Conservation (phyloP, 2,888 invertebrate species). For the Chrysopilus asiliformis region DNA sequence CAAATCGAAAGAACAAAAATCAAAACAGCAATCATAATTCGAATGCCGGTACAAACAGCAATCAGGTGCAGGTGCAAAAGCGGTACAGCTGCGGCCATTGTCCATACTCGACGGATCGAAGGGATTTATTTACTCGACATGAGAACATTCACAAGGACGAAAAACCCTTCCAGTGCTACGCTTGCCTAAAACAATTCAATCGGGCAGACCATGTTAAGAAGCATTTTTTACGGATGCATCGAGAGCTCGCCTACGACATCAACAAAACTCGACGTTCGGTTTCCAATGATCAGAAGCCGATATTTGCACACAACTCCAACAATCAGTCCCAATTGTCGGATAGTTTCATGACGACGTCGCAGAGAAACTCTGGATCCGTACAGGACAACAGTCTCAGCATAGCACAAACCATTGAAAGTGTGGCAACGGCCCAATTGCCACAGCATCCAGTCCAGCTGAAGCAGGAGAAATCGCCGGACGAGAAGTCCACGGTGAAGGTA, state of each 20-base stretch:
- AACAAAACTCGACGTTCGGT: conserved; percentile 54
- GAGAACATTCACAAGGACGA: conserved; percentile 89
- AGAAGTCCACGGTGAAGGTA: conserved; percentile 25
- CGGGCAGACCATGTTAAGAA: conserved; percentile 90
- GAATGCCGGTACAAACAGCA: conserved; percentile 20
- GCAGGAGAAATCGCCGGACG: conserved; percentile 30
- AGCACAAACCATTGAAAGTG: conserved; percentile 35
- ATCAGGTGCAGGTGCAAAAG: conserved; percentile 40
- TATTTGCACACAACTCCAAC: conserved; percentile 13
- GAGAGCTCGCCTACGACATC: conserved; percentile 76
- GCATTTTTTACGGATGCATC: conserved; percentile 83
- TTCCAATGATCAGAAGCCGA: conserved; percentile 11
- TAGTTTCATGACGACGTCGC: conserved; percentile 10
- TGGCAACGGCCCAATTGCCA: conserved; percentile 31
- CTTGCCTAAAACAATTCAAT: conserved; percentile 86
- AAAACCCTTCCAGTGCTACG: conserved; percentile 87
- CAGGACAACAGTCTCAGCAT: conserved; percentile 34
- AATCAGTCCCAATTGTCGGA: conserved; percentile 24
- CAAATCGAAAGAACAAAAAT: conserved; percentile 15
- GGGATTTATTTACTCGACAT: conserved; percentile 81
- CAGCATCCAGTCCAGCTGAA: conserved; percentile 22
- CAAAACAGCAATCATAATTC: conserved; percentile 16
- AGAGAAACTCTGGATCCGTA: conserved; percentile 25
- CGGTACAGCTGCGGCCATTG: conserved; percentile 78
- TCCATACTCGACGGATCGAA: conserved; percentile 81